Base-by-base conservation (phyloP, 2,888 invertebrate species). In the Spodoptera picta region DNA sequence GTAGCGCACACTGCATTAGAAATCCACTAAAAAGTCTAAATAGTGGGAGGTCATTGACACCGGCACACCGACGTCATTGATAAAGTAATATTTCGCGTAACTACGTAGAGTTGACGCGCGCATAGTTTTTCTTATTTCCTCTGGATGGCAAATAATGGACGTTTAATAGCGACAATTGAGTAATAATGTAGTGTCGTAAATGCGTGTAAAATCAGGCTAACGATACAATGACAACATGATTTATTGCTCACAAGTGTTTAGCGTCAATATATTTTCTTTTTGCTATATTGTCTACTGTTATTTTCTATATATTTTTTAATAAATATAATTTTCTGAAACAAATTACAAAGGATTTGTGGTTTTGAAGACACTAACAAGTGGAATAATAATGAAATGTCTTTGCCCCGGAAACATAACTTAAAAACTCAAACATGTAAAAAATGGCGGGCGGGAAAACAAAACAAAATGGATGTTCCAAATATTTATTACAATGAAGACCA, bases 401-500 rank as follows among this genome's bases (percentile, higher is more conserved):
- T 55, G 51, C 36, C 27, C 41, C 41, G 56, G 58, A 65, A 53
- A 65, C 53, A 45, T 57, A 51, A 65, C 51, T 48, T 43, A 10
- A 72, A 60, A 69, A 73, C 45, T 54, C 24, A 54, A 27, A 7
- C 36, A 9, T 46, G 19, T 50, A 59, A 60, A 55, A 45, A 60
- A 64, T 5, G 24, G 12, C 61, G 10, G 60, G 66, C 44, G 62
- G 59, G 55, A 79, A 78, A 67, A 47, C 51, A 79, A 75, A 66
- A 62, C 77, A 75, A 72, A 55, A 78, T 75, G 78, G 87, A 89
- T 92, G 92, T 92, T 90, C 90, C 90, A 93, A 92, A 91, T 92
- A 91, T 94, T 93, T 94, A 94, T 94, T 94, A 92, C 90, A 91
- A 88, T 91, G 89, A 92, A 92, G 90, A 92, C 88, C 87, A 85